phyloP scores from a whole-genome alignment of 2,113 vertebrate genomes.

The Urocolius indicus region DNA sequence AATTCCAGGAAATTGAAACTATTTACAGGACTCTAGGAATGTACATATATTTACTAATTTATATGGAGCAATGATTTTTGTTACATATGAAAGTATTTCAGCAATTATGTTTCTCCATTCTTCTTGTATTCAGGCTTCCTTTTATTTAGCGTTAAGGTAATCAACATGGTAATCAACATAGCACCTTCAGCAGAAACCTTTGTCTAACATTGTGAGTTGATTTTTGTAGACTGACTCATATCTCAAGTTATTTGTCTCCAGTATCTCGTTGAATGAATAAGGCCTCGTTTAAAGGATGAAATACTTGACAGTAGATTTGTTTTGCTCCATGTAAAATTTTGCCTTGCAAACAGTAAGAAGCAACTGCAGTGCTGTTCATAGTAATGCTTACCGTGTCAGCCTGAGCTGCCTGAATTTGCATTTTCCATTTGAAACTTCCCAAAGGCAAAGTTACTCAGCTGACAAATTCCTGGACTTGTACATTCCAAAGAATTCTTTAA shows the following conservation, averaged over 20 bases:
- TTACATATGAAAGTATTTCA: not conserved
- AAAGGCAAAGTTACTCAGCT: not conserved
- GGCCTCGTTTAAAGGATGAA: not conserved
- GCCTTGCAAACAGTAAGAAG: not conserved
- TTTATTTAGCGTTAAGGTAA: not conserved
- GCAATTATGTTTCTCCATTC: not conserved
- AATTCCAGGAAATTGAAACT: not conserved
- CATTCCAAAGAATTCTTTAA: not conserved
- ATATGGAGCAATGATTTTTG: not conserved
- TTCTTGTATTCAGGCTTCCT: not conserved
- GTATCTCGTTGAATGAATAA: not conserved
- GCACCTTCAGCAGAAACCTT: not conserved
- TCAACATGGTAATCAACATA: fast-evolving
- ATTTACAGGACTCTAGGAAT: not conserved
- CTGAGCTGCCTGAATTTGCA: not conserved
- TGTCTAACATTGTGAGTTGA: not conserved
- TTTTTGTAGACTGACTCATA: not conserved
- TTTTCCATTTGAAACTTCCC: not conserved
- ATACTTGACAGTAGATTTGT: not conserved
- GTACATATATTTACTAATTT: not conserved
- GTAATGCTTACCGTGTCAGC: not conserved
- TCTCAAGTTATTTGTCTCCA: not conserved
- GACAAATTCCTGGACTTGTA: not conserved
- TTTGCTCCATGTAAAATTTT: not conserved
- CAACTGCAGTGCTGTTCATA: not conserved